These are phyloP conservation scores for Melanostoma mellinum DNA, from an alignment of 2,888 invertebrate species.

Conservation along the genomic window DNA sequence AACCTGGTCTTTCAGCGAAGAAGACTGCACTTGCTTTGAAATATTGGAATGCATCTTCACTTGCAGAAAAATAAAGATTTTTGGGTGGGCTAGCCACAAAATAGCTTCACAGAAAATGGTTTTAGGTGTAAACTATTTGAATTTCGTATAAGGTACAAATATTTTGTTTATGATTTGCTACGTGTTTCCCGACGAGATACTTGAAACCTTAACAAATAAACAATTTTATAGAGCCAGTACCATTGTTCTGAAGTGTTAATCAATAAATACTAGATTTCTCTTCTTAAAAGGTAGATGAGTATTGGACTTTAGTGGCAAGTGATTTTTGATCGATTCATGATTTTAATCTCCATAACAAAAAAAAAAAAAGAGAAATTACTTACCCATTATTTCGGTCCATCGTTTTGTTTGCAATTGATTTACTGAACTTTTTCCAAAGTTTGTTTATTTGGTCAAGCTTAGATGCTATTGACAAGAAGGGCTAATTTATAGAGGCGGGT, in stretches of 20 bases:
- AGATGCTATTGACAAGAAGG: slow-evolving; percentile 34
- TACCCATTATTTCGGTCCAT: slow-evolving; percentile 81
- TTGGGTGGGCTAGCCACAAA: no score
- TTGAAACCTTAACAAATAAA: no score
- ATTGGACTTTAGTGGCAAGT: not conserved
- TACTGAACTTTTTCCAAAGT: slow-evolving; percentile 47
- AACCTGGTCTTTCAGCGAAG: no score
- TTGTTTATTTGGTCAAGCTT: slow-evolving; percentile 26
- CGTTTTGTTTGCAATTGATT: slow-evolving; percentile 62
- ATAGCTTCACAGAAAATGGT: no score
- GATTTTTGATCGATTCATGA: slow-evolving; percentile 7
- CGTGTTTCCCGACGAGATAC: no score
- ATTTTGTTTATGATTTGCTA: no score
- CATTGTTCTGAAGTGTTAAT: slow-evolving; percentile 9
- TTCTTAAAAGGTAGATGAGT: slow-evolving; percentile 1
- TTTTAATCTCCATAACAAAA: slow-evolving; percentile 7
- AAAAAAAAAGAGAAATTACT: slow-evolving; percentile 61
- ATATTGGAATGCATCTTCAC: no score
- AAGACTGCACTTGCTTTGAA: no score
- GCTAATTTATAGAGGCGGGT: slow-evolving; percentile 49
- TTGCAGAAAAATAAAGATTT: no score
- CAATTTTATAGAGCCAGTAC: not conserved
- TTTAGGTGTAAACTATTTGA: no score
- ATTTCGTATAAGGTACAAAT: no score
- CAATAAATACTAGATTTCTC: slow-evolving; percentile 1